Percentiles rank a stretch among this genome's conserved stretches.
Evolutionary conservation across 2,797 vertebrate genomes (phyloP).

Genomic region (Choloepus didactylus): DNA sequence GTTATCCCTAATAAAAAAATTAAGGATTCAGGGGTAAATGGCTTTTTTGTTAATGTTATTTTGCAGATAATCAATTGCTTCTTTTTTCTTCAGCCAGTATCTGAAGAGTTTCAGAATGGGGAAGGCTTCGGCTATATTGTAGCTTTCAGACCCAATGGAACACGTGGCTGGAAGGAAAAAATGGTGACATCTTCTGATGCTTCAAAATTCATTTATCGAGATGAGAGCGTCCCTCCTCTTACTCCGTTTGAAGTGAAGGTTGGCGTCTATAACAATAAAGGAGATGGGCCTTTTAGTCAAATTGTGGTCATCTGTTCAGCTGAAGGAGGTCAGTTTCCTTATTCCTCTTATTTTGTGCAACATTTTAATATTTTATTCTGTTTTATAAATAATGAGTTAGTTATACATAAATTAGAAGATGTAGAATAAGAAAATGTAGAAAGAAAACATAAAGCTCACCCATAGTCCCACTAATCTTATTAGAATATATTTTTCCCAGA

Average conservation of each 20-base stretch:
- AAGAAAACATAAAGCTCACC: conserved; percentile 27
- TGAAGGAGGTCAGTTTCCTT: conserved; percentile 93
- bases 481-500: neutral
- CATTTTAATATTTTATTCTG: neutral
- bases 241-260: conserved; percentile 98
- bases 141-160: conserved; percentile 97
- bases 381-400: neutral
- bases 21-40: neutral
- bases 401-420: conserved; percentile 13
- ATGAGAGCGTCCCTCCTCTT: conserved; percentile 98
- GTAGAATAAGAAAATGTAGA: neutral
- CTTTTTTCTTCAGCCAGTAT: conserved; percentile 92
- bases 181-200: conserved; percentile 98
- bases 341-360: neutral
- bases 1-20: neutral
- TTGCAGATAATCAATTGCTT: neutral
- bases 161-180: conserved; percentile 98
- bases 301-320: conserved; percentile 96
- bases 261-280: conserved; percentile 98
- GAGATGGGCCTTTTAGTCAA: conserved; percentile 97
- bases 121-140: conserved; percentile 99
- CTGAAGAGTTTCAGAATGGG: conserved; percentile 98
- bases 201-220: conserved; percentile 96
- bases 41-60: neutral
- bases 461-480: neutral